A percentile compares a stretch with the other conserved stretches of the same genome.
Evolutionary conservation across 2,113 vertebrate species (phyloP).

Genomic region (Saguinus imperator): DNA sequence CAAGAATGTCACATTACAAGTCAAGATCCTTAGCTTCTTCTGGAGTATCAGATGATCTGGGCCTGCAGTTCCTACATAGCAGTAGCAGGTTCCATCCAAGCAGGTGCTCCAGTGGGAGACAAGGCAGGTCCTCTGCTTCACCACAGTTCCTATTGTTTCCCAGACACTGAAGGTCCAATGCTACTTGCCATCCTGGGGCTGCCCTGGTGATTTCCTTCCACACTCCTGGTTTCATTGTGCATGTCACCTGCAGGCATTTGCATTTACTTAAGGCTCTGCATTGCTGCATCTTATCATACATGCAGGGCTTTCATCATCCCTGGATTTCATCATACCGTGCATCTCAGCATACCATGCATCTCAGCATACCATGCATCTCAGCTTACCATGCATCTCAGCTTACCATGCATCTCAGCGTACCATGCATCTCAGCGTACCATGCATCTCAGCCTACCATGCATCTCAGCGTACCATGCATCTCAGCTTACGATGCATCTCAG

Average conservation of each 20-base stretch:
- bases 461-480: no score
- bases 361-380: no score
- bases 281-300: no score
- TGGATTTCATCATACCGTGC: no score
- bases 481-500: no score
- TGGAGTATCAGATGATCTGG: background rate
- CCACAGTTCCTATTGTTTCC: background rate
- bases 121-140: background rate
- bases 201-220: background rate
- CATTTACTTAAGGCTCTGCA: rapidly evolving
- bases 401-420: no score
- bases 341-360: no score
- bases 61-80: rapidly evolving
- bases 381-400: rapidly evolving
- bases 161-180: background rate
- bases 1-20: background rate
- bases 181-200: background rate
- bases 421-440: no score
- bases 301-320: background rate
- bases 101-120: background rate
- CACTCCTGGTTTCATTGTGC: background rate
- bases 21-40: background rate
- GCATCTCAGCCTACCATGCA: no score
- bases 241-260: rapidly evolving
- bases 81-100: no score